phyloP scores from a whole-genome alignment of 2,888 invertebrate genomes.

The Watsonalla binaria region DNA sequence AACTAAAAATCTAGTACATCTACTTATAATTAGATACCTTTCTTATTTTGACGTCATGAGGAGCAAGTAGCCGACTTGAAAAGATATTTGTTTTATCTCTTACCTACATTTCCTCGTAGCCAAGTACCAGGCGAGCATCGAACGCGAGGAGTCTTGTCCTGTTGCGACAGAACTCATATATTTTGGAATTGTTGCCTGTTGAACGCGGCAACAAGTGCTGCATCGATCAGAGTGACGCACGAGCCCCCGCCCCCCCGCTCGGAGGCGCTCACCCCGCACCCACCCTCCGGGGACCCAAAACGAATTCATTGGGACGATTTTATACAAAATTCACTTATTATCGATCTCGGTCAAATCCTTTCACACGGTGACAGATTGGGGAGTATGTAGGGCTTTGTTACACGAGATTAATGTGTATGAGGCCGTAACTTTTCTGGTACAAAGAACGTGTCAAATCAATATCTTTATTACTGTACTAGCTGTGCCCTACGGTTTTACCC shows the following conservation, averaged over 20 bases:
- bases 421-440: neutral
- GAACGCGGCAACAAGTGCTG: constrained; percentile 72
- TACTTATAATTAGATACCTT: too few relatives aligned
- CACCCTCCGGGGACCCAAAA: constrained; percentile 36
- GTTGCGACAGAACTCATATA: constrained; percentile 32
- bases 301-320: constrained; percentile 42
- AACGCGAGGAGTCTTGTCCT: constrained; percentile 20
- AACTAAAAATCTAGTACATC: too few relatives aligned
- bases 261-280: constrained; percentile 18
- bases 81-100: too few relatives aligned
- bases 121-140: constrained; percentile 23
- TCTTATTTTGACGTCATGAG: too few relatives aligned
- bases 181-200: constrained; percentile 52
- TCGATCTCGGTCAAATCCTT: constrained; percentile 15
- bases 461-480: too few relatives aligned
- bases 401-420: neutral
- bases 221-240: constrained; percentile 71
- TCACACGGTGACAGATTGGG: constrained; percentile 10
- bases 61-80: too few relatives aligned
- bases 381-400: constrained; percentile 4
- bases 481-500: too few relatives aligned
- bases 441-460: too few relatives aligned
- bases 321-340: constrained; percentile 32
- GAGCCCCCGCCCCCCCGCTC: constrained; percentile 27
- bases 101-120: neutral